These are phyloP conservation scores for Penaeus chinensis DNA, from an alignment of 1,140 invertebrate species.

Conservation along the genomic window DNA sequence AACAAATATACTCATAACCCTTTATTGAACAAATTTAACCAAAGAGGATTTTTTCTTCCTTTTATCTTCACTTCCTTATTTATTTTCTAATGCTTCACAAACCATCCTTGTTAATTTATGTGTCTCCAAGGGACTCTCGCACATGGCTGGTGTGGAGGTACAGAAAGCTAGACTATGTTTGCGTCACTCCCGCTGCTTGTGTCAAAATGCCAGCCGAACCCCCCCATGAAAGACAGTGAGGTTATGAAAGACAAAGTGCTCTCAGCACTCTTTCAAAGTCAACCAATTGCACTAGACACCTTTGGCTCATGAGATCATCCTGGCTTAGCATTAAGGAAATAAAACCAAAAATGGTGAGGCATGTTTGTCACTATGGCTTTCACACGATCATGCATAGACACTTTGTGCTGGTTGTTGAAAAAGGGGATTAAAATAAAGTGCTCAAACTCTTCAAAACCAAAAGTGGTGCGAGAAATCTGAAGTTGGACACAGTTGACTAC, in stretches of 20 bases:
- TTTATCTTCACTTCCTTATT: background rate
- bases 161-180: constrained; percentile 38
- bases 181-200: constrained; percentile 46
- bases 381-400: constrained; percentile 41
- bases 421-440: background rate
- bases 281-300: constrained; percentile 25
- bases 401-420: constrained; percentile 35
- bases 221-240: constrained; percentile 60
- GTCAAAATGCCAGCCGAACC: constrained; percentile 56
- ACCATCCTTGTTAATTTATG: no score
- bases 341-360: constrained; percentile 17
- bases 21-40: background rate
- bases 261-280: constrained; percentile 38
- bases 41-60: background rate
- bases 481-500: no score
- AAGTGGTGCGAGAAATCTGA: background rate
- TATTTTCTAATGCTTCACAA: no score
- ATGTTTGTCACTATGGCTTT: background rate
- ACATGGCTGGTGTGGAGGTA: background rate
- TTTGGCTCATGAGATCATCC: constrained; percentile 42
- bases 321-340: constrained; percentile 27
- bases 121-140: no score
- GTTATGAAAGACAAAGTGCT: constrained; percentile 61
- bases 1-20: background rate
- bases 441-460: constrained; percentile 8